Evolutionary conservation across 2,113 vertebrate genomes (phyloP), one percentile per base, ranked within the genome.

Genomic region (Eonycteris spelaea): DNA sequence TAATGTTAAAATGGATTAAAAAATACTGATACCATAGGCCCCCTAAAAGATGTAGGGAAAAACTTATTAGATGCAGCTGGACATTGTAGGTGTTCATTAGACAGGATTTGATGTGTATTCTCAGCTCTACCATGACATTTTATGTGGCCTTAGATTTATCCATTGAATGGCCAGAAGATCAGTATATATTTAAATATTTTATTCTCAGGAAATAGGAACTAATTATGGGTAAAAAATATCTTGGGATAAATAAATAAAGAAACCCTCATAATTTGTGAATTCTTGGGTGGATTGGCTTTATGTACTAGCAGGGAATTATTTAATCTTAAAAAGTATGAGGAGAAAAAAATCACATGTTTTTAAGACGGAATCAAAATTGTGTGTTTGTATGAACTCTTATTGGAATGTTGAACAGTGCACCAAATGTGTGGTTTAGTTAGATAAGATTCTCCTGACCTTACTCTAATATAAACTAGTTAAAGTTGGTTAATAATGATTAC

Each of bases 101-200:
- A 40, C 3, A 43, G 45, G 16, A 73, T 26, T 55, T 22, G 24
- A 57, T 15, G 26, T 83, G 28, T 90, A n/a, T 71, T 86, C 85
- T 89, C 22, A 90, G 74, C 18, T 92, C 22, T 86, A 14, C 11
- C 4, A 1, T 82, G 67, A 12, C 35, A 33, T 89, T 91, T 79
- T 70, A 6, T 80, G 16, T 80, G 26, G 19, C 11, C 38, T 87
- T 89, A 35, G 21, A n/a, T 35, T 15, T 67, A 8, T 33, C 77
- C 65, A 2, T 80, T 74, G 38, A 74, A 61, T 92, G 40, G 24
- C 84, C 85, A 45, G 21, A 68, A 88, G 40, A 67, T 84, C 77
- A 93, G 21, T 51, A 83, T 68, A 48, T 93, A 40, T 43, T 74
- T 8, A 95, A 91, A 35, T 65, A 63, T 63, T 94, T 96, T 51